Conservation (phyloP, 2,888 invertebrate species). For the Galerucella pusilla region DNA sequence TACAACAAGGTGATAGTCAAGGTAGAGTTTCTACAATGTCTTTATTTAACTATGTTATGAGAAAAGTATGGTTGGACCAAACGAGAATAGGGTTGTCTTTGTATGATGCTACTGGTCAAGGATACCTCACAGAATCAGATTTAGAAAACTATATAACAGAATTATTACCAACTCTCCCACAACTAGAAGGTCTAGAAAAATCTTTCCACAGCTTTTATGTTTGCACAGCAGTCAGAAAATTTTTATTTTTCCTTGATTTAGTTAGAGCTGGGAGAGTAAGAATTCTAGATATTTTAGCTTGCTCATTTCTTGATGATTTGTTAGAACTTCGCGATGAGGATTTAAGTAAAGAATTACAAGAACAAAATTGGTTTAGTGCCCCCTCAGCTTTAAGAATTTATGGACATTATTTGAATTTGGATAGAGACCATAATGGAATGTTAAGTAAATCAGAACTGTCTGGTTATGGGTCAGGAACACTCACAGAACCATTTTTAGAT, state of each 20-base stretch:
- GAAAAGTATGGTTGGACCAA: constrained; percentile 95
- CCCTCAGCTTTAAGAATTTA: constrained; percentile 90
- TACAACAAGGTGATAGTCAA: constrained; percentile 87
- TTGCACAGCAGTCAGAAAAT: constrained; percentile 95
- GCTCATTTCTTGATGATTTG: constrained; percentile 91
- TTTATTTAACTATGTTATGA: constrained; percentile 94
- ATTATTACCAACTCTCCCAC: constrained; percentile 90
- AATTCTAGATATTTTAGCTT: constrained; percentile 91
- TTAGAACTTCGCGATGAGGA: constrained; percentile 72
- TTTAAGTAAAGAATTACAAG: constrained; percentile 83
- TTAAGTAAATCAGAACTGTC: constrained; percentile 90
- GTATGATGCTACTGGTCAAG: constrained; percentile 91
- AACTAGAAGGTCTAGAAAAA: constrained; percentile 89
- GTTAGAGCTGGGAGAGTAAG: constrained; percentile 86
- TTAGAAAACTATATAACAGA: constrained; percentile 95
- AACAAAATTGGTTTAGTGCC: constrained; percentile 92
- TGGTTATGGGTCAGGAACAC: constrained; percentile 89
- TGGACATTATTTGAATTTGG: constrained; percentile 93
- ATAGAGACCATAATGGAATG: constrained; percentile 96
- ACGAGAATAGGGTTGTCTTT: constrained; percentile 92
- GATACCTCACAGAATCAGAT: constrained; percentile 73
- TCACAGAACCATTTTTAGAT: constrained; percentile 91
- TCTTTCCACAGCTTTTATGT: constrained; percentile 97
- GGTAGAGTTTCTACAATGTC: constrained; percentile 90
- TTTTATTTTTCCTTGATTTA: constrained; percentile 95